Evolutionary conservation across 2,113 vertebrate genomes (phyloP).

Genomic region (Oncorhynchus masou): DNA sequence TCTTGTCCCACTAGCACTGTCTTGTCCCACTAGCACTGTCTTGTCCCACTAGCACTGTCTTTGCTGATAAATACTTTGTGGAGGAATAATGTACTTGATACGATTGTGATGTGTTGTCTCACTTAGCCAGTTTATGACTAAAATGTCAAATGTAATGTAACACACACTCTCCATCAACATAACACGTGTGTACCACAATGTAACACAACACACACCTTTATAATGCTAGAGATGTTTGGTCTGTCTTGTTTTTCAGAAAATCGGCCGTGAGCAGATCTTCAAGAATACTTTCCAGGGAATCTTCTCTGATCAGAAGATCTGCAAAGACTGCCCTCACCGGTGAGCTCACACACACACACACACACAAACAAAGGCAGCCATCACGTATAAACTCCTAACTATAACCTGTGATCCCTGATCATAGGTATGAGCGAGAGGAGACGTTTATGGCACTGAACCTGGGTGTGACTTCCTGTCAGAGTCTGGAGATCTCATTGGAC

Average conservation of each 20-base stretch:
- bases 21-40: too few species aligned
- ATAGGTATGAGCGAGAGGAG: slow-evolving; percentile 95
- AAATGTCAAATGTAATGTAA: too few species aligned
- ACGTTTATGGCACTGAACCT: slow-evolving; percentile 98
- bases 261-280: slow-evolving; percentile 96
- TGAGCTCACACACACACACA: slow-evolving; percentile 46
- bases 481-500: slow-evolving; percentile 96
- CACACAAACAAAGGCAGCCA: too few species aligned
- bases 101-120: too few species aligned
- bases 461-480: slow-evolving; percentile 97
- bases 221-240: neutral
- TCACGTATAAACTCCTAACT: too few species aligned
- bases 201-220: neutral
- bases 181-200: neutral
- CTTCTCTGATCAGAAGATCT: slow-evolving; percentile 99
- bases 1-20: too few species aligned
- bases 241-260: slow-evolving; percentile 81
- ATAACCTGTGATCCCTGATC: neutral
- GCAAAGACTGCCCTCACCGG: slow-evolving; percentile 98
- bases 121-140: too few species aligned
- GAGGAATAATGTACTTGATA: too few species aligned
- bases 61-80: too few species aligned
- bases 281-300: slow-evolving; percentile 99
- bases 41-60: neutral
- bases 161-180: too few species aligned